Evolutionary conservation across 2,888 invertebrate species (phyloP).

Genomic region (Parapristionchus giblindavisi): DNA sequence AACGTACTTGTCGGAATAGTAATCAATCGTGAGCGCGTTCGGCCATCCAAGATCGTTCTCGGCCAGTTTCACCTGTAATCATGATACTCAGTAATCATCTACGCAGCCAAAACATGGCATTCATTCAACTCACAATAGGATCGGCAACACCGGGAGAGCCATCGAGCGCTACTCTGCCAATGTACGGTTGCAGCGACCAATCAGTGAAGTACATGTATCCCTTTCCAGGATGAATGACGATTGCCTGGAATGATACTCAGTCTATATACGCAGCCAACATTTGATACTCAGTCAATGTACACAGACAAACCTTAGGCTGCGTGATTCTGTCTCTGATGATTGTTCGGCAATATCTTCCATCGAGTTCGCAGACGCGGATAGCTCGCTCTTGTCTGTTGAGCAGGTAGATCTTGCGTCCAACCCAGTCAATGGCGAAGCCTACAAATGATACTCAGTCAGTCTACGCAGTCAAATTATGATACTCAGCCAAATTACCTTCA

Average conservation of each 20-base stretch:
- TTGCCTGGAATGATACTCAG: slow-evolving; percentile 79
- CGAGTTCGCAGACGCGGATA: slow-evolving; percentile 90
- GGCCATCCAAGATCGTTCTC: slow-evolving; percentile 97
- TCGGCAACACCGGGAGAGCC: slow-evolving; percentile 76
- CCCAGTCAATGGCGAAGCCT: slow-evolving; percentile 90
- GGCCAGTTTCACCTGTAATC: slow-evolving; percentile 79
- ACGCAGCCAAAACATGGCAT: not conserved
- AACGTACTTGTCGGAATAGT: slow-evolving; percentile 83
- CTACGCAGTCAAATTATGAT: not conserved
- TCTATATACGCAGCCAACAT: slow-evolving; percentile 7
- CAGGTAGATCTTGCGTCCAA: slow-evolving; percentile 94
- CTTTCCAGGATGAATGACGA: slow-evolving; percentile 88
- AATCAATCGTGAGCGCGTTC: slow-evolving; percentile 94
- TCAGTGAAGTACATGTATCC: slow-evolving; percentile 87
- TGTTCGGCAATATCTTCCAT: slow-evolving; percentile 85
- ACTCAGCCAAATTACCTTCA: slow-evolving; percentile 78
- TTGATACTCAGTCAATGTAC: slow-evolving; percentile 79
- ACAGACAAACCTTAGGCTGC: slow-evolving; percentile 92
- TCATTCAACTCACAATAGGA: slow-evolving; percentile 44
- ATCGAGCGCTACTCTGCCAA: slow-evolving; percentile 96
- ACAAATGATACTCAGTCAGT: not conserved
- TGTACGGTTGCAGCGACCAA: slow-evolving; percentile 88
- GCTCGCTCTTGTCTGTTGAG: slow-evolving; percentile 93
- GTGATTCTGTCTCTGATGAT: slow-evolving; percentile 83
- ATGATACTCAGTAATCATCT: not conserved